Evolutionary conservation across 2,888 invertebrate genomes (phyloP), one percentile per base, ranked within the genome.

Genomic region (Drosophila subquinaria): DNA sequence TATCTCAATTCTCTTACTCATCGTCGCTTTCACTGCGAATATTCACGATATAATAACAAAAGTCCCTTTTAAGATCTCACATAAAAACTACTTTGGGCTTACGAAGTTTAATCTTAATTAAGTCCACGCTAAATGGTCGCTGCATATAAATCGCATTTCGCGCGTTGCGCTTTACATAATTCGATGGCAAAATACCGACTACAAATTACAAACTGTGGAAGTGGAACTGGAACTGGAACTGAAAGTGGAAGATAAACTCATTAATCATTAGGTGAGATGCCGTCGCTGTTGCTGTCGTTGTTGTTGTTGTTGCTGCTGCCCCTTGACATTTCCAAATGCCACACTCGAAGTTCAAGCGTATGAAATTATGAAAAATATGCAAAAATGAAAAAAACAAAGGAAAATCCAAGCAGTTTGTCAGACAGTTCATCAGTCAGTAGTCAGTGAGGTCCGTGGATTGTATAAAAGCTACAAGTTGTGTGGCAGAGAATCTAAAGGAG

Each of bases 361-460:
- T 59, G 36, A 73, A 76, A 75, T 79, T 76, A 75, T 76, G 80
- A 75, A 59, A 62, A 75, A 70, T 75, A 66, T 79, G 69, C 62
- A 60, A 52, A 67, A 60, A 55, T 23, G 63, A 5, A 30, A 36
- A 57, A 36, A 57, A 57, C 50, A 74, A 63, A 52, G 53, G 52
- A 45, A 42, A 59, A 48, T 43, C 42, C 53, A 66, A 48, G 57
- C 45, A 63, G 52, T 75, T 78, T 67, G 61, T 78, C 55, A 43
- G 62, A 40, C 65, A 66, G 62, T 79, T 59, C 62, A 70, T 76
- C 80, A 66, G 70, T 75, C 70, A 69, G 70, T 69, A 56, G 76
- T 76, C 76, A 69, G 70, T 69, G 62, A 69, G 70, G 70, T 66
- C 62, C 52, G 76, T 38, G 23, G 50, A 60, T 53, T 38, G 60